phyloP scores from a whole-genome alignment of 2,888 invertebrate species.

The Phytoseiulus persimilis region DNA sequence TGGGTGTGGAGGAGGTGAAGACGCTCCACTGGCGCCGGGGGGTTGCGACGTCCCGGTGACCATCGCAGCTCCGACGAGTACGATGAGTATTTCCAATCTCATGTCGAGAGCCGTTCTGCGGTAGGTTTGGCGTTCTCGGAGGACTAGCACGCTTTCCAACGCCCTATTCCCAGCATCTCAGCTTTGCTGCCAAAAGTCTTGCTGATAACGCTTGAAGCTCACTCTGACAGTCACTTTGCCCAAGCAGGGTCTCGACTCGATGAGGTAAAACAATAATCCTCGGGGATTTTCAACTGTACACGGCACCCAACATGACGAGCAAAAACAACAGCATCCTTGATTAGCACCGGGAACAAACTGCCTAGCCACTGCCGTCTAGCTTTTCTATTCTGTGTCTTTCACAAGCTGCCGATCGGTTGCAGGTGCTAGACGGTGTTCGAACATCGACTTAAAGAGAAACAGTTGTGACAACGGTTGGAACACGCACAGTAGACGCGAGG shows the following conservation, averaged over 20 bases:
- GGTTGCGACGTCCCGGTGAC: neutral
- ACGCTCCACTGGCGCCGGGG: neutral
- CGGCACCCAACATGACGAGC: neutral
- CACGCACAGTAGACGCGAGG: neutral
- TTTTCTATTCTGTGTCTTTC: neutral
- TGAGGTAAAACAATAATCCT: neutral
- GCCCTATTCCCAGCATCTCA: neutral
- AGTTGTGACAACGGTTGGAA: neutral
- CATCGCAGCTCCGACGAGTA: neutral
- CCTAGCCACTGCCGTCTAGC: neutral
- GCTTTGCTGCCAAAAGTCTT: neutral
- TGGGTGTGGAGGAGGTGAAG: conserved; percentile 7
- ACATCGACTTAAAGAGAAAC: neutral
- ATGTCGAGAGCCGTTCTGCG: neutral
- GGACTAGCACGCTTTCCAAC: neutral
- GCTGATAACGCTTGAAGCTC: neutral
- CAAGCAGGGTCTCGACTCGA: neutral
- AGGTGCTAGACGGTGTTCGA: neutral
- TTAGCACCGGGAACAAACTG: neutral
- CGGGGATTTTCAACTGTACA: neutral
- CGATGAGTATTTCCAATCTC: neutral
- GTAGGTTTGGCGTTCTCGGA: neutral
- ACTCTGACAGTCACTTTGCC: neutral
- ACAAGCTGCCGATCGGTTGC: neutral
- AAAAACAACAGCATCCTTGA: neutral